Conservation (phyloP, 2,113 vertebrate genomes). For the Proterorhinus semilunaris region DNA sequence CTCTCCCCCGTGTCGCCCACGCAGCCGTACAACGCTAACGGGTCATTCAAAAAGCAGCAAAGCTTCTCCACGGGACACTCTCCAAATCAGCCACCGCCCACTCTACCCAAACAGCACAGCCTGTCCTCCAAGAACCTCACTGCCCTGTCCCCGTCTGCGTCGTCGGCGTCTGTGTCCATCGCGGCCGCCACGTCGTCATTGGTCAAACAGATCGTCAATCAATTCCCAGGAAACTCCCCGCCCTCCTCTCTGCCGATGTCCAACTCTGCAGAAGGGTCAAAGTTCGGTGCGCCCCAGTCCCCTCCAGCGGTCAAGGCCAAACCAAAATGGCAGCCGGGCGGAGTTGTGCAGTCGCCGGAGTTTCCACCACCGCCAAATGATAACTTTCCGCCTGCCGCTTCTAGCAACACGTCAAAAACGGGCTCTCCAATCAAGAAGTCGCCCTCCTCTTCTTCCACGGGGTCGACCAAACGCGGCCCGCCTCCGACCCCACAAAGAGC, state of each 20-base stretch:
- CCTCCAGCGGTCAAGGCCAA: slow-evolving; percentile 92
- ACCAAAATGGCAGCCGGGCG: slow-evolving; percentile 90
- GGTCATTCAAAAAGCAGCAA: slow-evolving; percentile 81
- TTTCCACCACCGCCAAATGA: slow-evolving; percentile 95
- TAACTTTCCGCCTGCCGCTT: slow-evolving; percentile 77
- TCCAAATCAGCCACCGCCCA: slow-evolving; percentile 81
- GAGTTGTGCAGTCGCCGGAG: slow-evolving; percentile 80
- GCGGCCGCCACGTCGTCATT: slow-evolving; percentile 80
- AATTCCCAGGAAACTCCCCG: slow-evolving; percentile 80
- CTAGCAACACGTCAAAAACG: slow-evolving; percentile 68
- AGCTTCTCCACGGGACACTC: slow-evolving; percentile 79
- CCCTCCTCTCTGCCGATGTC: slow-evolving; percentile 66
- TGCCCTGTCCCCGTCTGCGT: slow-evolving; percentile 63
- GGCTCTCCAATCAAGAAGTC: slow-evolving; percentile 89
- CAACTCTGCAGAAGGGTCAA: slow-evolving; percentile 57
- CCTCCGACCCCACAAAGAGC: slow-evolving; percentile 92
- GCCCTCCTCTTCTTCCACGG: slow-evolving; percentile 74
- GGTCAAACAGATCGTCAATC: slow-evolving; percentile 90
- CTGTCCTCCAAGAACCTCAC: slow-evolving; percentile 79
- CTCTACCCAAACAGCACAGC: slow-evolving; percentile 90
- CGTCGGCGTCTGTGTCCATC: slow-evolving; percentile 68
- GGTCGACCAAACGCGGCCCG: slow-evolving; percentile 84
- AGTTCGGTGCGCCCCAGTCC: slow-evolving; percentile 77
- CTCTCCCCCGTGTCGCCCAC: slow-evolving; percentile 60
- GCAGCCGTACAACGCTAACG: slow-evolving; percentile 21